A percentile compares a stretch with the other conserved stretches of the same genome.
Evolutionary conservation across 2,888 invertebrate species (phyloP).

Genomic region (Oscheius sp.): DNA sequence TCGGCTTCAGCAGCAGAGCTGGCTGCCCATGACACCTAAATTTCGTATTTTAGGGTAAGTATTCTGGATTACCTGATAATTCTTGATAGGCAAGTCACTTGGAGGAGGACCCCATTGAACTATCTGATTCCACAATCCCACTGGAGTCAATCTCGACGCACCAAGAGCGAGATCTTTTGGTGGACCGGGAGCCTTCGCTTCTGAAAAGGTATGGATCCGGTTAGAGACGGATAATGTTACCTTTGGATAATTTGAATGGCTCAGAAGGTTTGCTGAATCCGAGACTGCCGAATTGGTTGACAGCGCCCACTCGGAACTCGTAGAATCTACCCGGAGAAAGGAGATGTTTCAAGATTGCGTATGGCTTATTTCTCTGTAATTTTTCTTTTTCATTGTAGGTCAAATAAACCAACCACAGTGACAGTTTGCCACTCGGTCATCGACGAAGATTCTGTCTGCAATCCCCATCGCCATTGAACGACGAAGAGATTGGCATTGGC

Average conservation of each 20-base stretch:
- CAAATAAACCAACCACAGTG: conserved; percentile 47
- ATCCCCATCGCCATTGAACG: conserved; percentile 72
- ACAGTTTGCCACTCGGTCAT: conserved; percentile 73
- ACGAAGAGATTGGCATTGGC: conserved; percentile 68
- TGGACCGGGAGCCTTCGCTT: conserved; percentile 64
- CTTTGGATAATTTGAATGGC: conserved; percentile 69
- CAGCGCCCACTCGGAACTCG: conserved; percentile 72
- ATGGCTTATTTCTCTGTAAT: conserved; percentile 70
- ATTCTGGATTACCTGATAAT: conserved; percentile 53
- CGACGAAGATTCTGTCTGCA: conserved; percentile 51
- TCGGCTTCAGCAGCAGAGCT: conserved; percentile 50
- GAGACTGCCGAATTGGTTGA: conserved; percentile 70
- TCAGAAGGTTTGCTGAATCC: conserved; percentile 71
- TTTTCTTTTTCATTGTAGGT: neutral
- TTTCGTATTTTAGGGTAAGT: too few relatives aligned
- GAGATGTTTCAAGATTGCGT: conserved; percentile 72
- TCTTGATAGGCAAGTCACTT: conserved; percentile 70
- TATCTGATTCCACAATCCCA: conserved; percentile 59
- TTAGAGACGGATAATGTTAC: neutral
- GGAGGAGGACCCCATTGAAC: conserved; percentile 67
- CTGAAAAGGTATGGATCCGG: conserved; percentile 36
- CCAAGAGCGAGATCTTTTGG: conserved; percentile 64
- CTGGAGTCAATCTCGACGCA: conserved; percentile 35
- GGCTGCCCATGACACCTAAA: conserved; percentile 49
- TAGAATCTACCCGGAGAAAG: conserved; percentile 71